Conservation (phyloP, 1,140 invertebrate species). For the Reticulitermes speratus region DNA sequence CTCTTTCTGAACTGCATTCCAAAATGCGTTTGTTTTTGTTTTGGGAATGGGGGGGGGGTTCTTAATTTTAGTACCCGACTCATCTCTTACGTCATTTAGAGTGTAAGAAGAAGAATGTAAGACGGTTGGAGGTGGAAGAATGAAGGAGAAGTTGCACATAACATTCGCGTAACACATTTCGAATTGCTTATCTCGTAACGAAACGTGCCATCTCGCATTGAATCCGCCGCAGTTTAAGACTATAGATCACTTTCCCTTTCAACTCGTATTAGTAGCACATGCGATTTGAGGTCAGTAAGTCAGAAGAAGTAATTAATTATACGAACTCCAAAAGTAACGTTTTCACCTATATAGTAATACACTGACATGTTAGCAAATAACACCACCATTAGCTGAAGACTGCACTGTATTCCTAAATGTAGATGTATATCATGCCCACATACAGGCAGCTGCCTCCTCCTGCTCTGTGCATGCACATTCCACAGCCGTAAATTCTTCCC, state of each 20-base stretch:
- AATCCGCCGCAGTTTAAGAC: not conserved
- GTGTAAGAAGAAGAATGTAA: not conserved
- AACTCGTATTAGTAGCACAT: not conserved
- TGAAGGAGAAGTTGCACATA: not conserved
- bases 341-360: not conserved
- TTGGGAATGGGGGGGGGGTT: not conserved
- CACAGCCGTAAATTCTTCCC: no score
- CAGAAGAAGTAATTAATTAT: not conserved
- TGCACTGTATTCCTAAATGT: no score
- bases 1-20: not conserved
- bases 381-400: no score
- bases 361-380: no score
- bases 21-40: not conserved
- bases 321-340: not conserved
- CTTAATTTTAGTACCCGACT: not conserved
- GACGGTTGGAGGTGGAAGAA: not conserved
- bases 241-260: conserved; percentile 18
- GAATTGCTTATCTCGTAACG: not conserved
- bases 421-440: no score
- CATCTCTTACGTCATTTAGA: not conserved
- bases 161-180: not conserved
- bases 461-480: no score
- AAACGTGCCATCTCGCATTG: not conserved
- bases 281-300: not conserved
- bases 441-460: no score